These are phyloP conservation scores for Machaerirhynchus nigripectus DNA, from an alignment of 2,113 vertebrate species.

Conservation along the genomic window DNA sequence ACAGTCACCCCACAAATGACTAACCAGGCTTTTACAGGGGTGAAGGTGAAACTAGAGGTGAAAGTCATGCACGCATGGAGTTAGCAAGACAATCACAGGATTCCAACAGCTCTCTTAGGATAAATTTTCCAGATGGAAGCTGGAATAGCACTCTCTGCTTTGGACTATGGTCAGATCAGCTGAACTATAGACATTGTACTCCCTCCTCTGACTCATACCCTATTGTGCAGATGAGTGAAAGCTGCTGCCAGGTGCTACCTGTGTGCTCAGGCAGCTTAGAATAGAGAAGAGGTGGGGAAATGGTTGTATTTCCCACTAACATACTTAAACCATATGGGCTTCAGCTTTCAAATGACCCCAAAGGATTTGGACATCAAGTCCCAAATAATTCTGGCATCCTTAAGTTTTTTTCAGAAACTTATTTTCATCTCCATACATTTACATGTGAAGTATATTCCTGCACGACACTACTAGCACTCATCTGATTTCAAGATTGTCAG, in stretches of 20 bases:
- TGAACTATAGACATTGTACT: neutral
- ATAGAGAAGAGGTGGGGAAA: neutral
- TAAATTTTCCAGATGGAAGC: slow-evolving; percentile 33
- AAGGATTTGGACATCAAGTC: neutral
- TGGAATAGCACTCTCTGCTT: neutral
- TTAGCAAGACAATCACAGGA: neutral
- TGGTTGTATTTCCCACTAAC: neutral
- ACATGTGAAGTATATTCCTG: neutral
- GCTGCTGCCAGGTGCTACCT: neutral
- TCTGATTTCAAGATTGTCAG: neutral
- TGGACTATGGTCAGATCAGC: neutral
- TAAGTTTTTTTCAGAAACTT: neutral
- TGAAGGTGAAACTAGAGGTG: neutral
- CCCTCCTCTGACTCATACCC: neutral
- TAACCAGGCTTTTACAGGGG: neutral
- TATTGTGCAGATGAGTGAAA: neutral
- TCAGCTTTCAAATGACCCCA: neutral
- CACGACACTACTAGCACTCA: neutral
- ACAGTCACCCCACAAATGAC: neutral
- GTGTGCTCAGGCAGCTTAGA: neutral
- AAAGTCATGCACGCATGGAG: neutral
- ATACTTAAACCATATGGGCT: neutral
- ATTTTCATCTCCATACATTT: neutral
- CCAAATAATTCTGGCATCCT: neutral
- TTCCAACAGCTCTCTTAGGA: neutral